Evolutionary conservation across 2,888 invertebrate genomes (phyloP), one percentile per base, ranked within the genome.

Genomic region (Anarsia innoxiella): DNA sequence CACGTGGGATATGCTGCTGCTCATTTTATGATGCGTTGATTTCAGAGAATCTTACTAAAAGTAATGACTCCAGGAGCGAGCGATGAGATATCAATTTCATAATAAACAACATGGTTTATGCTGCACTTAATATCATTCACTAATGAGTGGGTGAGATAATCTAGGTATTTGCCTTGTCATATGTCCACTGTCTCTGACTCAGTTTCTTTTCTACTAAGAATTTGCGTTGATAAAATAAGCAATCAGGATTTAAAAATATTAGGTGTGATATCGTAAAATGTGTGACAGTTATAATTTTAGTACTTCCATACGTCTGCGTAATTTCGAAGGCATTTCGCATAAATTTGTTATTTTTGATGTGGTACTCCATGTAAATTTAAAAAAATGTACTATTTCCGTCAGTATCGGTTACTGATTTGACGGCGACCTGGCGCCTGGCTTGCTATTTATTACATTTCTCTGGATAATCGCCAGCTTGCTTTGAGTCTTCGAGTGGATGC

Each of bases 381-480:
- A 54, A 58, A 50, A 53, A 41, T 67, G 56, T 61, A 66, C 59
- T 66, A 73, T 70, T 68, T 74, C 63, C 63, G 65, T 69, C 61
- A 59, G 51, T 57, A 65, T 61, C 62, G 53, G 51, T 59, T 59
- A 56, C 48, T 59, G 62, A 66, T 68, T 63, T 64, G 69, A 63
- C 56, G 59, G 54, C 59, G 62, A 60, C 47, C 63, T 69, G 77
- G 80, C 79, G 79, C 77, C 73, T 58, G 58, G 57, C 60, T 56
- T 53, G 67, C 71, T 78, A 73, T 82, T 77, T 79, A 72, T 79
- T 73, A 68, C 71, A 63, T 68, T 70, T 69, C 56, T 56, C 71
- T 83, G 83, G 83, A 70, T 38, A 31, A 12, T 31, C 42, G 78
- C 83, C 83, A 83, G 72, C 49, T 55, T 55, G 57, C 62, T 51